Percentiles rank a stretch among this genome's conserved stretches.
Evolutionary conservation across 1,140 invertebrate genomes (phyloP).

Genomic region (Cydia splendana): DNA sequence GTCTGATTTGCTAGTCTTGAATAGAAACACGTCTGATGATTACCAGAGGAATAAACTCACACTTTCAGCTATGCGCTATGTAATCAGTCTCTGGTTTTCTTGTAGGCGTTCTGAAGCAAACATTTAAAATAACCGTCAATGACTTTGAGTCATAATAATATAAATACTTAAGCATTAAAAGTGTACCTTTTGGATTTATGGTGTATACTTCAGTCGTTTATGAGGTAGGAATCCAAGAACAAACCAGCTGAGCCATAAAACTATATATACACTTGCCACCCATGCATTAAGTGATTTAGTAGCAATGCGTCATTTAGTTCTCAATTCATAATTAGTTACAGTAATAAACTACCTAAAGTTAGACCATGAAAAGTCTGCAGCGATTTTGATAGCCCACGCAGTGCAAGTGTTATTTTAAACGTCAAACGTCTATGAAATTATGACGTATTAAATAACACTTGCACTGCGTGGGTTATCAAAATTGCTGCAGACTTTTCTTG

Average conservation of each 20-base stretch:
- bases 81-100: background rate
- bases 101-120: background rate
- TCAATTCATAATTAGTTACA: slow-evolving; percentile 4
- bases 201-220: slow-evolving; percentile 4
- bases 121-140: slow-evolving; percentile 20
- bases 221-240: slow-evolving; percentile 18
- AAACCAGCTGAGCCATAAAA: slow-evolving; percentile 14
- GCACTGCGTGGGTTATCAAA: too few relatives aligned
- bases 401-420: too few relatives aligned
- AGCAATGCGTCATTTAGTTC: background rate
- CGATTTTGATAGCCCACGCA: too few relatives aligned
- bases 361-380: too few relatives aligned
- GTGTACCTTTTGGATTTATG: slow-evolving; percentile 13
- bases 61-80: too few relatives aligned
- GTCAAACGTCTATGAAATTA: too few relatives aligned
- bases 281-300: slow-evolving; percentile 11
- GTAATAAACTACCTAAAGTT: background rate
- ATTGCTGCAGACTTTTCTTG: too few relatives aligned
- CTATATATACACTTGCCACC: slow-evolving; percentile 10
- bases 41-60: too few relatives aligned
- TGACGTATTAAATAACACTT: too few relatives aligned
- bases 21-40: too few relatives aligned
- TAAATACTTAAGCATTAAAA: slow-evolving; percentile 25
- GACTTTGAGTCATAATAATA: background rate
- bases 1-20: too few relatives aligned